Base-by-base conservation (phyloP, 1,140 invertebrate genomes). In the Megathymus violae region DNA sequence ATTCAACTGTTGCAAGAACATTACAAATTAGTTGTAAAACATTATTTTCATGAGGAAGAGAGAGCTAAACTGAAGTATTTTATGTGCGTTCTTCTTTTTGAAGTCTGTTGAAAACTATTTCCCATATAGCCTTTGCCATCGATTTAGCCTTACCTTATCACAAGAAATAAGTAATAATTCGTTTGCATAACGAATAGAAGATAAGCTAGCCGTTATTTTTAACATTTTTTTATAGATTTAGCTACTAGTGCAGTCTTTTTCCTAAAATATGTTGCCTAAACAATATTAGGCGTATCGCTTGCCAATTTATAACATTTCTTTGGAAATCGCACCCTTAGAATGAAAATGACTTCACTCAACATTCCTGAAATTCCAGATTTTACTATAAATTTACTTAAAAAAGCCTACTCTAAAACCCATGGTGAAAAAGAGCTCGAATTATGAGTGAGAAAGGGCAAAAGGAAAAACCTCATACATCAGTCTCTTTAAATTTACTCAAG, bases 1-100 rank as follows among this genome's bases (percentile, higher is more conserved):
- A 81, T 64, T 70, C 74, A 85, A 80, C 80, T 85, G 82, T 82
- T 80, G 70, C 67, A 59, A 77, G 60, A 66, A 76, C 67, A 69
- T 65, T 67, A 76, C 56, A 74, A 64, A 72, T 64, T 46, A 62
- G 43, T 64, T 54, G 64, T 70, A 52, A 66, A 64, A 64, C 4
- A 52, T 52, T 60, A 46, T 13, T 60, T 17, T 47, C 25, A 43
- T 14, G 19, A 47, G 2, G n/a, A 31, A 31, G 27, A 31, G 27
- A 31, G 9, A 4, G 9, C 27, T 7, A 9, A 4, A 31, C 27
- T 9, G 27, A 7, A 9, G 9, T 7, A 7, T 31, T 31, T 9
- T n/a, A n/a, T n/a, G n/a, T 1, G 1, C 7, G 27, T 31, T 9
- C 27, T 31, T 7, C 19, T 22, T 22, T 31, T 7, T 31, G 27